Evolutionary conservation across 23 tunicate genomes (phyloP), one percentile per base, ranked within the genome.

Genomic region (Ascidia mentula): DNA sequence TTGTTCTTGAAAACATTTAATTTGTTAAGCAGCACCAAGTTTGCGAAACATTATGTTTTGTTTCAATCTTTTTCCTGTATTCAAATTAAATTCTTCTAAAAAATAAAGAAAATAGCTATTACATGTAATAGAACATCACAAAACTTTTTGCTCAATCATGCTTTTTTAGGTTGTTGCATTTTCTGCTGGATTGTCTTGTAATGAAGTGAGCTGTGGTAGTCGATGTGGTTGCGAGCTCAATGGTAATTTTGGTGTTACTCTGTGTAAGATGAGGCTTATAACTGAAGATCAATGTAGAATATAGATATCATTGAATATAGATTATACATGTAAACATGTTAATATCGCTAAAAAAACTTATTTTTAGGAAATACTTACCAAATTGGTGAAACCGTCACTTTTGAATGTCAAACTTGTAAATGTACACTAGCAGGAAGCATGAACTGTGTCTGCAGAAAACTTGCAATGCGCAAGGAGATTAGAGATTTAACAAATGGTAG

Each of bases 341-440:
- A n/a, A n/a, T n/a, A n/a, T n/a, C n/a, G n/a, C n/a, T n/a, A n/a
- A n/a, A n/a, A n/a, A n/a, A n/a, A n/a, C n/a, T n/a, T n/a, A 3
- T 53, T 53, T 53, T 40, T 37, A 89, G 94, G 85, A 31, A 80
- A 86, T 38, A 36, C 77, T 33, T 82, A 86, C 75, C 72, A 75
- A 34, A 85, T 86, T 42, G 97, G 97, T 24, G 82, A 91, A 77
- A 87, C 38, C 31, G 82, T 91, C 33, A 38, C 77, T 32, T 77
- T 81, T 24, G 97, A 86, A 38, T 91, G 97, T 59, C 85, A 91
- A 36, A 28, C 72, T 1, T 91, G 97, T 69, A 77, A 83, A 20
- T 91, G 97, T 69, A 81, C 97, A 24, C 89, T 91, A 24, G 97
- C 78, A 60, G 97, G 97, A 38, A 79, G 81, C 39, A 83, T 91